Evolutionary conservation across 2,797 vertebrate species (phyloP).

Genomic region (Tenualosa thibaudeaui): DNA sequence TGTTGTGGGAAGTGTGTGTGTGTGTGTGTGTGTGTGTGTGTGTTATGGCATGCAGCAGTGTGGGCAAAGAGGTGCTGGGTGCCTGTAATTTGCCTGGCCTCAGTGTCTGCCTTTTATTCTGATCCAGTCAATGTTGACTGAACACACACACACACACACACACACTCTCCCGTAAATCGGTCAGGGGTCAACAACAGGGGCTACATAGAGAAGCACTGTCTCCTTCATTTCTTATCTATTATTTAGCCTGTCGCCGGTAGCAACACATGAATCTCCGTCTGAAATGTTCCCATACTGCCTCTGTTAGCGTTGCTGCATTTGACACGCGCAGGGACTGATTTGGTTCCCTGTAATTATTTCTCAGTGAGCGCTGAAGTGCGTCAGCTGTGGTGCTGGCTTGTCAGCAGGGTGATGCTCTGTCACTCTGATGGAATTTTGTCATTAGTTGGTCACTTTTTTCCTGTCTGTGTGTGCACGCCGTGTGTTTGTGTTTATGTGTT

Average conservation of each 20-base stretch:
- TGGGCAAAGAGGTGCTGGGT: conserved; percentile 18
- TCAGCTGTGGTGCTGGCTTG: not conserved
- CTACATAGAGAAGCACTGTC: not conserved
- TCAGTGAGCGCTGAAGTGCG: not conserved
- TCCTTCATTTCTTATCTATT: not conserved
- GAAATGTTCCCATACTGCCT: not conserved
- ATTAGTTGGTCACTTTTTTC: conserved; percentile 12
- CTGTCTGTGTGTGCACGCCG: not conserved
- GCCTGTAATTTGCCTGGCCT: conserved; percentile 19
- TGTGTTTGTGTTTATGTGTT: not conserved
- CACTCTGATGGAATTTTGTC: conserved; percentile 4
- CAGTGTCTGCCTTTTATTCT: conserved; percentile 21
- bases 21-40: conserved; percentile 11
- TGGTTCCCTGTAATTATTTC: conserved; percentile 7
- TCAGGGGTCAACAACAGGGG: not conserved
- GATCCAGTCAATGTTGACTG: conserved; percentile 9
- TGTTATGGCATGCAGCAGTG: conserved; percentile 28
- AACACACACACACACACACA: conserved; percentile 1
- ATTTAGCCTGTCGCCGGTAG: conserved; percentile 1
- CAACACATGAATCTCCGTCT: not conserved
- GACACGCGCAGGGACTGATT: conserved; percentile 11
- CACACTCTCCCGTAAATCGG: not conserved
- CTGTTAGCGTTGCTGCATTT: not conserved
- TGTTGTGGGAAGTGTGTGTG: not conserved
- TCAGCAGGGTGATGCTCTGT: not conserved